Evolutionary conservation across 2,888 invertebrate genomes (phyloP).

Genomic region (Mythimna lalbum): DNA sequence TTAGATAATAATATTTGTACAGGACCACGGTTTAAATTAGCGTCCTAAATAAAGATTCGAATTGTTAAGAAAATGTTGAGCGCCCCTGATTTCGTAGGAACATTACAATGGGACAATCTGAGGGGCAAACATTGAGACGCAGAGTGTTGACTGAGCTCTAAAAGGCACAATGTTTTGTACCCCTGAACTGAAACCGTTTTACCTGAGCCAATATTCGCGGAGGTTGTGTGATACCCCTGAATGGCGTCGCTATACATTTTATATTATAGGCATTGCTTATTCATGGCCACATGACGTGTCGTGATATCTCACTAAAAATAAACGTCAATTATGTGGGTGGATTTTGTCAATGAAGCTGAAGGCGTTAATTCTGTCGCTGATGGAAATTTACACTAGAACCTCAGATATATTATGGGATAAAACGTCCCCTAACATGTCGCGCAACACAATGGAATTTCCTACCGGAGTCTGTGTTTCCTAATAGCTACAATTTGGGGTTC

Average conservation of each 20-base stretch:
- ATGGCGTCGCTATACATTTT: constrained; percentile 17
- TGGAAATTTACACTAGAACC: no score
- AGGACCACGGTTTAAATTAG: constrained; percentile 62
- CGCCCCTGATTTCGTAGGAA: constrained; percentile 62
- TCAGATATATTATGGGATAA: no score
- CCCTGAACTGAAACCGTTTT: constrained; percentile 76
- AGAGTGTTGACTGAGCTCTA: constrained; percentile 77
- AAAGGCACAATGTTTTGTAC: constrained; percentile 74
- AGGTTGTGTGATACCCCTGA: neutral
- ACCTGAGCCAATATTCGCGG: constrained; percentile 74
- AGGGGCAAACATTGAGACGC: constrained; percentile 56
- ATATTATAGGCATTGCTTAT: constrained; percentile 19
- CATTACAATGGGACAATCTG: constrained; percentile 63
- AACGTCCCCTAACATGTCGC: no score
- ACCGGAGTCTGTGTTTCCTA: no score
- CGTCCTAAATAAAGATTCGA: constrained; percentile 69
- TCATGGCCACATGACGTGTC: neutral
- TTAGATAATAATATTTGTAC: constrained; percentile 60
- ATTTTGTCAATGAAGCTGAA: neutral
- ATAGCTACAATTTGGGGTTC: no score
- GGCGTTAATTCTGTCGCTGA: neutral
- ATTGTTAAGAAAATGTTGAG: constrained; percentile 69
- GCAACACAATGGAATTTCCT: no score
- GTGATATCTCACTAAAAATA: neutral
- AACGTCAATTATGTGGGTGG: neutral